phyloP scores from a whole-genome alignment of 1,140 invertebrate genomes.

The Heliconius himera region DNA sequence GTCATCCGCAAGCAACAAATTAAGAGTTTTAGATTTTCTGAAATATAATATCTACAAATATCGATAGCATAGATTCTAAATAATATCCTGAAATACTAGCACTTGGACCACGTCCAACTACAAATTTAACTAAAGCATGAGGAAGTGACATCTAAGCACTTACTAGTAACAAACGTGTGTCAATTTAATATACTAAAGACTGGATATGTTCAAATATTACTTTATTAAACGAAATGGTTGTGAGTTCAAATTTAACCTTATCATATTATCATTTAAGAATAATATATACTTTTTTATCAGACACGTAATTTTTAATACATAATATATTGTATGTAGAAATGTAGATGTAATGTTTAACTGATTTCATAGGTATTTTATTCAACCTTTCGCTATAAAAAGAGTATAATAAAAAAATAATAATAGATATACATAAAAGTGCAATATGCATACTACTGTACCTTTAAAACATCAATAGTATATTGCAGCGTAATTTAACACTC shows the following conservation, averaged over 20 bases:
- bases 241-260: neutral
- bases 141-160: conserved; percentile 18
- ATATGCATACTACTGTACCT: no score
- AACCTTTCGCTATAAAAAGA: no score
- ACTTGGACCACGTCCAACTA: conserved; percentile 19
- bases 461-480: no score
- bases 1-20: neutral
- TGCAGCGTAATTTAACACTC: no score
- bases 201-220: neutral
- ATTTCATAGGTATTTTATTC: no score
- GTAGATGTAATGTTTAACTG: no score
- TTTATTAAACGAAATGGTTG: neutral
- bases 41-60: neutral
- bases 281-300: no score
- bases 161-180: neutral
- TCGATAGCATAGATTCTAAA: neutral
- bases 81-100: conserved; percentile 21
- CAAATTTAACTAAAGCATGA: conserved; percentile 22
- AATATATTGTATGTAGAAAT: no score
- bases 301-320: no score
- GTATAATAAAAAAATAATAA: no score
- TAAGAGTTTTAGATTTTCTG: neutral
- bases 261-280: no score
- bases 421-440: no score
- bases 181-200: neutral